Evolutionary conservation across 2,888 invertebrate genomes (phyloP).

Genomic region (Eilema depressum): DNA sequence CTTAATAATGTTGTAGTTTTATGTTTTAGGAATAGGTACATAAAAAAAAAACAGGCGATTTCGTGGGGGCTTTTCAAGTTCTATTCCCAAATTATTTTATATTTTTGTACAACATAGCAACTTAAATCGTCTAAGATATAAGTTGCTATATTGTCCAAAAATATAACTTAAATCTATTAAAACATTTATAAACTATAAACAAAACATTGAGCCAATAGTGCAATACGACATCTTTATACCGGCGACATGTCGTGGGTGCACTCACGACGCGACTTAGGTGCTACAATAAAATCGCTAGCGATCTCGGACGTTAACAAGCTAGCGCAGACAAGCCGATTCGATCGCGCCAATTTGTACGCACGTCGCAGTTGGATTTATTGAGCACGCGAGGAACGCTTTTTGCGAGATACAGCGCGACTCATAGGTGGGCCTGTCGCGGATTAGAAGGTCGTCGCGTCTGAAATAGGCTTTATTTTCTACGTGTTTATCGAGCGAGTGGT

Average conservation of each 20-base stretch:
- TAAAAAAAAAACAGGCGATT: no score
- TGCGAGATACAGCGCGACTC: constrained; percentile 49
- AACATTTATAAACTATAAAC: constrained; percentile 12
- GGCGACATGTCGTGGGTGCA: constrained; percentile 62
- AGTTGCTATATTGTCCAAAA: no score
- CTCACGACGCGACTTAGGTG: constrained; percentile 58
- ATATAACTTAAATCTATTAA: constrained; percentile 9
- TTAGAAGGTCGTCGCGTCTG: constrained; percentile 11
- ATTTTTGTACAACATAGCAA: not conserved
- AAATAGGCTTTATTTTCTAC: constrained; percentile 10
- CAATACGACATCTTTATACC: constrained; percentile 40
- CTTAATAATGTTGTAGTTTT: no score
- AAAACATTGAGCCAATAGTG: constrained; percentile 20
- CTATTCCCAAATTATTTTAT: not conserved
- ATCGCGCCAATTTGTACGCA: constrained; percentile 83
- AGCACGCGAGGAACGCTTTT: constrained; percentile 72
- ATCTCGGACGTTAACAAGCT: constrained; percentile 76
- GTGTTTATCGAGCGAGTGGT: not conserved
- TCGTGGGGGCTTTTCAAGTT: no score
- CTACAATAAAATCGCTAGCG: constrained; percentile 67
- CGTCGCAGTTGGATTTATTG: constrained; percentile 79
- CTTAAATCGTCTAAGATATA: not conserved
- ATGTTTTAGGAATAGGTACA: no score
- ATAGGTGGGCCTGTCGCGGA: constrained; percentile 65
- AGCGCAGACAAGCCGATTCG: constrained; percentile 63